phyloP scores from a whole-genome alignment of 30 jellyfish, hydroid and myxozoan species.

The Nemopilema nomurai region DNA sequence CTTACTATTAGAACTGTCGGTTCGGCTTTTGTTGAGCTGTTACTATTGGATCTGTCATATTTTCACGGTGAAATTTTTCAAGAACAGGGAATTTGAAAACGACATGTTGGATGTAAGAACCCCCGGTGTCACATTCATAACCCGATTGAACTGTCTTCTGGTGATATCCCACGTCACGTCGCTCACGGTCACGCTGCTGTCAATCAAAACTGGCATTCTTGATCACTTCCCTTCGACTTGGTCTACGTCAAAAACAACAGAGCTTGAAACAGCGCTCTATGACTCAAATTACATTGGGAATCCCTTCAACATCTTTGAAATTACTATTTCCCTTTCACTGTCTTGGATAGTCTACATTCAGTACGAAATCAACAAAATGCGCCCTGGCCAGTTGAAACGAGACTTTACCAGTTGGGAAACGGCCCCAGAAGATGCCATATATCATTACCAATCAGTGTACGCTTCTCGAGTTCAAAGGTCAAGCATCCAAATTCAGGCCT shows the following conservation, averaged over 20 bases:
- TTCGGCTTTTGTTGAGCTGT: conserved; percentile 1
- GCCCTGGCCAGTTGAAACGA: background rate
- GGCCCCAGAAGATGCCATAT: conserved; percentile 32
- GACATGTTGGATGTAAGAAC: background rate
- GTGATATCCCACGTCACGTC: background rate
- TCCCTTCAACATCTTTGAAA: conserved; percentile 1
- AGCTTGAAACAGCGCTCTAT: background rate
- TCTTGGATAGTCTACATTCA: conserved; percentile 14
- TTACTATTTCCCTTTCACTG: conserved; percentile 8
- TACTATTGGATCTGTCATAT: background rate
- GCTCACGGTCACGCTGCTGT: background rate
- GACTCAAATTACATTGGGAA: background rate
- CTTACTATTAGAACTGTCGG: background rate
- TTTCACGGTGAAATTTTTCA: background rate
- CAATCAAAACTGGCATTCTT: conserved; percentile 22
- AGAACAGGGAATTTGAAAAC: background rate
- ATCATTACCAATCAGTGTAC: background rate
- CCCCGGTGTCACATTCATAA: background rate
- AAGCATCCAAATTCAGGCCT: background rate
- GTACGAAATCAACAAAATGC: conserved; percentile 11
- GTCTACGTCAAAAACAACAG: background rate
- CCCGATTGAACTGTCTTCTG: background rate
- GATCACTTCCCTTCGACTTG: conserved; percentile 13
- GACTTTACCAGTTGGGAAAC: conserved; percentile 19
- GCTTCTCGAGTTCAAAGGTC: background rate